phyloP scores from a whole-genome alignment of 2,888 invertebrate species.

The Scrobipalpa costella region DNA sequence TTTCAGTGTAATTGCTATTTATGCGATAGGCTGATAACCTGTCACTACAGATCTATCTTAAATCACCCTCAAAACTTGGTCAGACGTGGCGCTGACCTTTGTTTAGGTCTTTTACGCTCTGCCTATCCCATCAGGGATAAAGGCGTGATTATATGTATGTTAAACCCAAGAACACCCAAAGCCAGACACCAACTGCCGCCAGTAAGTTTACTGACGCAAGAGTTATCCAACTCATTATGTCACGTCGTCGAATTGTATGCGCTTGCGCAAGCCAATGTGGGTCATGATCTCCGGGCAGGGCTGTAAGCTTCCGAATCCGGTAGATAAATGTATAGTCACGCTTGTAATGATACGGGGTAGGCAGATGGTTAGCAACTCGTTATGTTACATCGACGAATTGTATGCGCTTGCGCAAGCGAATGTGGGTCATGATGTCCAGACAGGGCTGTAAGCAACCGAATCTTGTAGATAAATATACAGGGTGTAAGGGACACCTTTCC shows the following conservation, averaged over 20 bases:
- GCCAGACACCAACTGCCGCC: background rate
- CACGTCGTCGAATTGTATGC: constrained; percentile 23
- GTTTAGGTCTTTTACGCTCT: too few relatives aligned
- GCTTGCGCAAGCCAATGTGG: constrained; percentile 28
- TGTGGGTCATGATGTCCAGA: constrained; percentile 30
- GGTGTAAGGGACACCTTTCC: too few relatives aligned
- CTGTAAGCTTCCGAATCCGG: constrained; percentile 6
- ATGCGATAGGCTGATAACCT: too few relatives aligned
- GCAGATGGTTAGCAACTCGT: background rate
- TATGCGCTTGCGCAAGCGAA: constrained; percentile 23
- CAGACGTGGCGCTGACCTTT: too few relatives aligned
- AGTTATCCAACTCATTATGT: constrained; percentile 32
- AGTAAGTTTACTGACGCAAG: constrained; percentile 25
- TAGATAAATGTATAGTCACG: background rate
- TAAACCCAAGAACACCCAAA: background rate
- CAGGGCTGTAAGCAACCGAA: constrained; percentile 8
- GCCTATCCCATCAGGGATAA: too few relatives aligned
- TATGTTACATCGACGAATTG: constrained; percentile 20
- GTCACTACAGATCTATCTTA: too few relatives aligned
- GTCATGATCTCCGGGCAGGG: constrained; percentile 29
- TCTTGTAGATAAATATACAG: background rate
- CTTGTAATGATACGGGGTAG: background rate
- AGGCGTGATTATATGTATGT: too few relatives aligned
- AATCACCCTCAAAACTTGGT: too few relatives aligned
- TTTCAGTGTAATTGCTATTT: too few relatives aligned